These are phyloP conservation scores for Drosophila neutralis DNA, from an alignment of 2,888 invertebrate genomes.

Conservation along the genomic window DNA sequence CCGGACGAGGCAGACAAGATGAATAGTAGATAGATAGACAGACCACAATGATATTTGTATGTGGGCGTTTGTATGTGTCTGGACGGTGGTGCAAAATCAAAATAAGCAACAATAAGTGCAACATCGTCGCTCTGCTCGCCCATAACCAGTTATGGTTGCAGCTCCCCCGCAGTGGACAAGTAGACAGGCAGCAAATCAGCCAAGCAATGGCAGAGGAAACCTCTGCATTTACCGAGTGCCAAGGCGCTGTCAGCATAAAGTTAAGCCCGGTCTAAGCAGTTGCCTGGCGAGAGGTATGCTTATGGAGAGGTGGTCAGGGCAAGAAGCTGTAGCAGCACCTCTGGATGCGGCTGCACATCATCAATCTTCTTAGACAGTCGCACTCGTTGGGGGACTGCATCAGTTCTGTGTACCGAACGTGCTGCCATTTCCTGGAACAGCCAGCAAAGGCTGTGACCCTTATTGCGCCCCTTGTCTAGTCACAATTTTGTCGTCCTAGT, in stretches of 20 bases:
- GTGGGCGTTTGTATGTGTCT: conserved; percentile 3
- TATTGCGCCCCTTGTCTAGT: conserved; percentile 26
- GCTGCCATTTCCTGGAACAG: conserved; percentile 65
- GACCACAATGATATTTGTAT: conserved; percentile 12
- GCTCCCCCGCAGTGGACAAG: conserved; percentile 29
- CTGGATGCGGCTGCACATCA: conserved; percentile 62
- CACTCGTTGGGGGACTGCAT: conserved; percentile 56
- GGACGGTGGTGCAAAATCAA: conserved; percentile 54
- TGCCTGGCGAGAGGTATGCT: conserved; percentile 28
- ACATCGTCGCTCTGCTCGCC: conserved; percentile 1
- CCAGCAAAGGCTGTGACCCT: conserved; percentile 1
- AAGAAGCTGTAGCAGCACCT: conserved; percentile 29
- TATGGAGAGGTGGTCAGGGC: conserved; percentile 8
- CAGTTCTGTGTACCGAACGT: conserved; percentile 71
- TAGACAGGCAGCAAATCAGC: conserved; percentile 71
- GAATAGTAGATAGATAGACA: conserved; percentile 1
- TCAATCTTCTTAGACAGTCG: conserved; percentile 77
- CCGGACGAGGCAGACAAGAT: conserved; percentile 18
- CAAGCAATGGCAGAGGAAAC: conserved; percentile 48
- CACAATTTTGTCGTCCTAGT: conserved; percentile 66
- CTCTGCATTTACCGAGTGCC: conserved; percentile 69
- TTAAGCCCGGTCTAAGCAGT: conserved; percentile 72
- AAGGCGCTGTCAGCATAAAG: conserved; percentile 77
- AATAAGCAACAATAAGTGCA: conserved; percentile 57
- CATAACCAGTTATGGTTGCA: background rate